Conservation (phyloP, 1,140 invertebrate species). For the Drosophila pallidifrons region DNA sequence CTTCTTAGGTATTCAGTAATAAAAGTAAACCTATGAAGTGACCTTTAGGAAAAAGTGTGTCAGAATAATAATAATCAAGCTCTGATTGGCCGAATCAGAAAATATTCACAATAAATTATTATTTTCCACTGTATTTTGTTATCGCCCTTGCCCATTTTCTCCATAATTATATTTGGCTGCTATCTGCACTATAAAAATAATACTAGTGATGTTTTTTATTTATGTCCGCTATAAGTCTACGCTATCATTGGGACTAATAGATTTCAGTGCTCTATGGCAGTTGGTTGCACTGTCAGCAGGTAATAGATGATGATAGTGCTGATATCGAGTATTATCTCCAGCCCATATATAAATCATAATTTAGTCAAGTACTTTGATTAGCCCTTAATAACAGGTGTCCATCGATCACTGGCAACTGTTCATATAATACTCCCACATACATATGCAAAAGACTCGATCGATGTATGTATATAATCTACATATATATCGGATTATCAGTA, state of each 20-base stretch:
- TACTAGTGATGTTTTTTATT: constrained; percentile 7
- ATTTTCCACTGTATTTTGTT: background rate
- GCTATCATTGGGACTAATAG: constrained; percentile 24
- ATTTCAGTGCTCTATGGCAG: constrained; percentile 16
- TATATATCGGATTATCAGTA: constrained; percentile 11
- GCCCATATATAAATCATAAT: constrained; percentile 58
- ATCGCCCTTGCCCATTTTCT: background rate
- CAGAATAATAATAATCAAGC: background rate
- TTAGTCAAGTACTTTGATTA: constrained; percentile 66
- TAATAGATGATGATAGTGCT: background rate
- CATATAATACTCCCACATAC: constrained; percentile 6
- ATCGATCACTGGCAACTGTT: constrained; percentile 11
- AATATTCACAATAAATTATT: background rate
- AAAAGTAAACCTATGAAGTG: too few species aligned
- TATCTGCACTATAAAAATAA: constrained; percentile 26
- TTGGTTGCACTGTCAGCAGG: constrained; percentile 1
- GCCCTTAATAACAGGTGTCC: constrained; percentile 50
- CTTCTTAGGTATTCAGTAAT: too few species aligned
- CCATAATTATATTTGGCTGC: background rate
- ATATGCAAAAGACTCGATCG: background rate
- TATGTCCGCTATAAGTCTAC: background rate
- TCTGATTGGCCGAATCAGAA: background rate
- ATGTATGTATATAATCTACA: background rate
- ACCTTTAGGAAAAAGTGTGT: background rate
- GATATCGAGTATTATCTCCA: constrained; percentile 25